phyloP scores from a whole-genome alignment of 2,113 vertebrate genomes.

The Pygoscelis adeliae region DNA sequence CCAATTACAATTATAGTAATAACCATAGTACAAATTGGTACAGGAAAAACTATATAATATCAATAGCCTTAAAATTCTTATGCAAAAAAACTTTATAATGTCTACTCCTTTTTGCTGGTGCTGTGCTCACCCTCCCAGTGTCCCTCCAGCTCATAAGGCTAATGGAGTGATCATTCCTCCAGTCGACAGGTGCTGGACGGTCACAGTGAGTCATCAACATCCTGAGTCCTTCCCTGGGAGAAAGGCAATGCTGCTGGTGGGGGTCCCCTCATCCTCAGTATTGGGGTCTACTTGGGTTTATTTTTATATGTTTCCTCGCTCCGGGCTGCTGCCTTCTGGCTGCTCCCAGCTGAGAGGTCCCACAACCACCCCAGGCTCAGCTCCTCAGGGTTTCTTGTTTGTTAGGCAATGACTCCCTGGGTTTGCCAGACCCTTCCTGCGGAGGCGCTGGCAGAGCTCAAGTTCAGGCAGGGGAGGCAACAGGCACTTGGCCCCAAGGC shows the following conservation, averaged over 20 bases:
- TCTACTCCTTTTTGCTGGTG: background rate
- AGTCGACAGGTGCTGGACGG: background rate
- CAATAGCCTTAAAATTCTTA: background rate
- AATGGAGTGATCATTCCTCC: background rate
- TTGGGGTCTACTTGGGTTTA: background rate
- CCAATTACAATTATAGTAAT: background rate
- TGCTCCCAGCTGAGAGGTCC: background rate
- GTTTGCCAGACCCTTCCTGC: background rate
- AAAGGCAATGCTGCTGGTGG: background rate
- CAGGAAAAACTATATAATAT: background rate
- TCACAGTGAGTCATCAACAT: rapidly evolving
- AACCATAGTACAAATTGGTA: background rate
- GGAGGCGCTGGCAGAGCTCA: background rate
- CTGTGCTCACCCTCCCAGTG: no score
- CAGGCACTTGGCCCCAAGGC: rapidly evolving
- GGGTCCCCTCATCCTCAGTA: no score
- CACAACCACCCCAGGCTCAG: background rate
- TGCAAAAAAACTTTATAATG: rapidly evolving
- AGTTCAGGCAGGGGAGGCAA: background rate
- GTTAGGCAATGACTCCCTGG: background rate
- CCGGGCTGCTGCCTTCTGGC: background rate
- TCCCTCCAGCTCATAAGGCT: background rate
- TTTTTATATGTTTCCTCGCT: background rate
- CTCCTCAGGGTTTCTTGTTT: background rate
- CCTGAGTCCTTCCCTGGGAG: background rate